Evolutionary conservation across 2,888 invertebrate species (phyloP), one percentile per base, ranked within the genome.

Genomic region (Idaea aversata): DNA sequence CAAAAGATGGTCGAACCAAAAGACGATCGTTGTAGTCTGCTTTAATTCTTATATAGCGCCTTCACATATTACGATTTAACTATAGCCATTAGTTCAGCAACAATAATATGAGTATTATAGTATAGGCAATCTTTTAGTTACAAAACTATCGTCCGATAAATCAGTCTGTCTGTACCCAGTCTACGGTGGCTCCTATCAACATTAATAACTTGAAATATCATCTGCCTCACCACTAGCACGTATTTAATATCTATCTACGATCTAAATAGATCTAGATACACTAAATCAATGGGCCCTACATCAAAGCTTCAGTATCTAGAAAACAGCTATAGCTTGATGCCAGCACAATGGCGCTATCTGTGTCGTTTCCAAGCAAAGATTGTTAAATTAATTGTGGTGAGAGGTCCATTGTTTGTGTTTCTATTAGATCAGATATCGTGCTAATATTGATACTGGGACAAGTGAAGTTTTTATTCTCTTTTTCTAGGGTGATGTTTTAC

Each of bases 271-370:
- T 64, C 66, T 25, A 61, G 71, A 71, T 70, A 67, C 61, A 34
- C 61, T 61, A 67, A 69, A 72, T 71, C 60, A 70, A 72, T 70
- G 70, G 67, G 67, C 64, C 68, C 61, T 68, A 61, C 63, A 62
- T 59, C 13, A 63, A 7, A 61, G 57, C 15, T 16, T 35, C 59
- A 34, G 47, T 59, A 36, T 61, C 64, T 64, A 62, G 63, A 61
- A 57, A 64, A 65, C 34, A 16, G 62, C 47, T 10, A 47, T 59
- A 59, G 7, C 34, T 59, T 59, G 15, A 59, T 5, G 25, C 59
- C 34, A 59, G 4, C 59, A 70, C 60, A 67, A 69, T 67, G 64
- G 65, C 58, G 61, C 65, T 66, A 62, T 65, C 62, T 62, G 66
- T 63, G 62, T 69, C 64, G 57, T 64, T 66, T 67, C 67, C 62